Percentiles rank a stretch among this genome's conserved stretches.
Conservation (phyloP, 2,797 vertebrate species). For the Pseudomugil gertrudae region DNA sequence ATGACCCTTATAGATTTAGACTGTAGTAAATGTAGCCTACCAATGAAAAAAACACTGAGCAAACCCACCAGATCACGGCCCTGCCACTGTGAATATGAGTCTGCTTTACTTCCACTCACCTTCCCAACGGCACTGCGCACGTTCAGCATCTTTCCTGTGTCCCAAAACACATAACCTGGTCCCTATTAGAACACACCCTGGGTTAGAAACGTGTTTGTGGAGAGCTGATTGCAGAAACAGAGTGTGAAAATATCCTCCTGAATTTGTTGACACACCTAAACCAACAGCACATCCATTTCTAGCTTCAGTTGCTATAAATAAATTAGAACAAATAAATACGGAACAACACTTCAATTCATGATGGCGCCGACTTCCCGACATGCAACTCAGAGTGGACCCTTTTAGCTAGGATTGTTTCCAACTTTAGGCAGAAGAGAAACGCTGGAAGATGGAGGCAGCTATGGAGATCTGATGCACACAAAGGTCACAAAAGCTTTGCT, state of each 20-base stretch:
- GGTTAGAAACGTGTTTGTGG: slow-evolving; percentile 51
- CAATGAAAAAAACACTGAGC: neutral
- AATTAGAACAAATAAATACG: slow-evolving; percentile 77
- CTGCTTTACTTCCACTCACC: neutral
- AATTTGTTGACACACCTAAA: slow-evolving; percentile 63
- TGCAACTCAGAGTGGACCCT: slow-evolving; percentile 55
- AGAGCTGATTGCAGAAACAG: slow-evolving; percentile 48
- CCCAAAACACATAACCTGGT: slow-evolving; percentile 1
- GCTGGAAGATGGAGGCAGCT: slow-evolving; percentile 19
- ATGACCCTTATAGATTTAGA: neutral
- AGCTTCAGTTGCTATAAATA: slow-evolving; percentile 73
- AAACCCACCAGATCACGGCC: neutral
- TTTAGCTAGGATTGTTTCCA: slow-evolving; percentile 57
- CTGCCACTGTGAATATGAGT: neutral
- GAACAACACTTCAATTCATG: slow-evolving; percentile 67
- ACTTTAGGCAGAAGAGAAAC: slow-evolving; percentile 20
- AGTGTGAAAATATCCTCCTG: slow-evolving; percentile 62
- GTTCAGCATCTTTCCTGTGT: neutral
- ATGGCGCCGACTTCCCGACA: slow-evolving; percentile 57
- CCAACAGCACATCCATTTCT: slow-evolving; percentile 64
- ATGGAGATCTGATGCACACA: slow-evolving; percentile 24
- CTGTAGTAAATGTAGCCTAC: neutral
- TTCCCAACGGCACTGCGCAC: too few species aligned
- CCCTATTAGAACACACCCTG: slow-evolving; percentile 3
- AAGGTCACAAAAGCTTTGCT: slow-evolving; percentile 6